Conservation (phyloP, 2,113 vertebrate species). For the Alaudala cheleensis region DNA sequence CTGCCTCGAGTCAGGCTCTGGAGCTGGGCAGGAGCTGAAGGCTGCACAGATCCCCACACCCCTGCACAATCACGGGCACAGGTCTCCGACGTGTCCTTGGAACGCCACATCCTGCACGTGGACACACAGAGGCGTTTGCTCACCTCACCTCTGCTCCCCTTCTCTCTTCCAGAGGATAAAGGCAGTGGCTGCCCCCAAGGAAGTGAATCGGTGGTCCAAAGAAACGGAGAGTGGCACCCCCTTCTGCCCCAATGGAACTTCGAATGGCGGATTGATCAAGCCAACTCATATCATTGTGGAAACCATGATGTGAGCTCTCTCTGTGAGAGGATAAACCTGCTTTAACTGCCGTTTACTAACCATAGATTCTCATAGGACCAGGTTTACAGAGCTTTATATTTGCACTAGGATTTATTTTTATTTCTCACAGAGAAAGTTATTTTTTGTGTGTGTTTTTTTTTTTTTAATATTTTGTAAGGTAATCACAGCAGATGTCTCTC, state of each 20-base stretch:
- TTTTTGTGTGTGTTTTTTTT: slow-evolving; percentile 69
- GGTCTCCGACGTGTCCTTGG: rapidly evolving
- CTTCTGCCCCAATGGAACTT: slow-evolving; percentile 71
- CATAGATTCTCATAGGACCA: slow-evolving; percentile 91
- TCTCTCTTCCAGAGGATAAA: slow-evolving; percentile 87
- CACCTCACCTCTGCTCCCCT: neutral
- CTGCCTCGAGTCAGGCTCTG: neutral
- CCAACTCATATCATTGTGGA: slow-evolving; percentile 95
- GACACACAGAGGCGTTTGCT: rapidly evolving
- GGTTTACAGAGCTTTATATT: slow-evolving; percentile 91
- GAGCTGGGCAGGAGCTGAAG: neutral
- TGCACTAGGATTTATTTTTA: slow-evolving; percentile 86
- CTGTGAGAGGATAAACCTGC: slow-evolving; percentile 83
- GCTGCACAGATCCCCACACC: rapidly evolving
- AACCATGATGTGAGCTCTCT: slow-evolving; percentile 96
- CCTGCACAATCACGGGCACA: rapidly evolving
- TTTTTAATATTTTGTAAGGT: slow-evolving; percentile 79
- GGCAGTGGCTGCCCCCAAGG: slow-evolving; percentile 86
- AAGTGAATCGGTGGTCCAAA: slow-evolving; percentile 81
- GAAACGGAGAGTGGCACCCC: slow-evolving; percentile 72
- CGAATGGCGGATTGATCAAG: slow-evolving; percentile 85
- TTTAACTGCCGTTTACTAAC: slow-evolving; percentile 90
- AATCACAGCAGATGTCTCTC: slow-evolving; percentile 68
- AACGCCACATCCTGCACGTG: rapidly evolving
- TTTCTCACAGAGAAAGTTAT: slow-evolving; percentile 82